Evolutionary conservation across 2,113 vertebrate species (phyloP).

Genomic region (Mohoua ochrocephala): DNA sequence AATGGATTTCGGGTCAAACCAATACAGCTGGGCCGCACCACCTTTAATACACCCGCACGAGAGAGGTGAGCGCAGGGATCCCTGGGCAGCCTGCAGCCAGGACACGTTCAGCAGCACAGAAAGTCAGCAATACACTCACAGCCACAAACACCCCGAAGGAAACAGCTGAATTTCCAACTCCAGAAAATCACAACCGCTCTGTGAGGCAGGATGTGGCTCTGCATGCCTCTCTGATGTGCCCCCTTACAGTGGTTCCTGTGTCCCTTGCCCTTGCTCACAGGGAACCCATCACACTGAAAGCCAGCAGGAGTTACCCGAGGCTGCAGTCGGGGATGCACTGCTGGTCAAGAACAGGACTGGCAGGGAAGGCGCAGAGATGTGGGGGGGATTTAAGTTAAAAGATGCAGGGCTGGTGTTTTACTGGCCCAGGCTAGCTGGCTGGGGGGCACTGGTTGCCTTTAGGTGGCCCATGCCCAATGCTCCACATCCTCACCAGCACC

Average conservation of each 20-base stretch:
- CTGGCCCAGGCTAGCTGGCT: not conserved
- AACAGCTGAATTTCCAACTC: not conserved
- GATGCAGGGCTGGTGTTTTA: not conserved
- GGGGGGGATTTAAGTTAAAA: not conserved
- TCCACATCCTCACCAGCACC: not conserved
- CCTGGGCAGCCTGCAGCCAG: not conserved
- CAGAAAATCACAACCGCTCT: not conserved
- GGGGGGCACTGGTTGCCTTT: not conserved
- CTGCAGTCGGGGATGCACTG: not conserved
- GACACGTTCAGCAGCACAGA: not conserved
- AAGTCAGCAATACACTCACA: not conserved
- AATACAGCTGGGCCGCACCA: not conserved
- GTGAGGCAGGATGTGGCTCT: not conserved
- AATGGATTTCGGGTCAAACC: not conserved
- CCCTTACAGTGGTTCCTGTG: not conserved
- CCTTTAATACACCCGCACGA: not conserved
- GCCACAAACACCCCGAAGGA: not conserved
- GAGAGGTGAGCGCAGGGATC: not conserved
- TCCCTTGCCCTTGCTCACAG: not conserved
- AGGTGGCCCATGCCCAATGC: accelerated
- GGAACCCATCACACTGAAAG: not conserved
- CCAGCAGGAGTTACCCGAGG: not conserved
- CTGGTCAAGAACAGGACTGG: not conserved
- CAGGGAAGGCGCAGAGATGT: not conserved
- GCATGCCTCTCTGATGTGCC: not conserved